Conservation (phyloP, 2,113 vertebrate species). For the Gila orcuttii region DNA sequence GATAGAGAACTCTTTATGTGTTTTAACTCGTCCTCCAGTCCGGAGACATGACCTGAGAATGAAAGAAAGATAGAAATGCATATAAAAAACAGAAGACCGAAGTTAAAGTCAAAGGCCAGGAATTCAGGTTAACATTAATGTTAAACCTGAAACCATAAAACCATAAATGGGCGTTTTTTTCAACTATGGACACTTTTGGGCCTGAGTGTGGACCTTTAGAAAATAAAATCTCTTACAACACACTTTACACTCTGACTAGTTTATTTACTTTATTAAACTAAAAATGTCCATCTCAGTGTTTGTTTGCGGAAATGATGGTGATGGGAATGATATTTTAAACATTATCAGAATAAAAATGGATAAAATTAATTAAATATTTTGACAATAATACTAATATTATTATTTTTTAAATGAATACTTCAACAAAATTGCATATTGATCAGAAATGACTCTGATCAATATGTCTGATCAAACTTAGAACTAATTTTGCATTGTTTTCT, state of each 20-base stretch:
- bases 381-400: not conserved
- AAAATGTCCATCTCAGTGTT: not conserved
- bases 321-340: not conserved
- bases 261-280: not conserved
- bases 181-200: not conserved
- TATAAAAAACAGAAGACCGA: not conserved
- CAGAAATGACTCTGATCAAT: not conserved
- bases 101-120: not conserved
- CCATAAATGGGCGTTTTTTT: not conserved
- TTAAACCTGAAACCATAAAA: not conserved
- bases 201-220: not conserved
- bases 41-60: slow-evolving; percentile 77
- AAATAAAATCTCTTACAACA: not conserved
- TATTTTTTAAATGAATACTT: not conserved
- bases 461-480: too few relatives aligned
- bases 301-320: not conserved
- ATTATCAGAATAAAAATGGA: not conserved
- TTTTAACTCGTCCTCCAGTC: slow-evolving; percentile 86
- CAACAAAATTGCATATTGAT: too few relatives aligned
- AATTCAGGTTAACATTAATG: not conserved
- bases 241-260: not conserved
- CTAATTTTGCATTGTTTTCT: not conserved
- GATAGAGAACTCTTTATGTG: slow-evolving; percentile 80
- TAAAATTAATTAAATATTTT: not conserved
- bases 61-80: not conserved